Base-by-base conservation (phyloP, 2,113 vertebrate genomes). In the Melanerpes formicivorus region DNA sequence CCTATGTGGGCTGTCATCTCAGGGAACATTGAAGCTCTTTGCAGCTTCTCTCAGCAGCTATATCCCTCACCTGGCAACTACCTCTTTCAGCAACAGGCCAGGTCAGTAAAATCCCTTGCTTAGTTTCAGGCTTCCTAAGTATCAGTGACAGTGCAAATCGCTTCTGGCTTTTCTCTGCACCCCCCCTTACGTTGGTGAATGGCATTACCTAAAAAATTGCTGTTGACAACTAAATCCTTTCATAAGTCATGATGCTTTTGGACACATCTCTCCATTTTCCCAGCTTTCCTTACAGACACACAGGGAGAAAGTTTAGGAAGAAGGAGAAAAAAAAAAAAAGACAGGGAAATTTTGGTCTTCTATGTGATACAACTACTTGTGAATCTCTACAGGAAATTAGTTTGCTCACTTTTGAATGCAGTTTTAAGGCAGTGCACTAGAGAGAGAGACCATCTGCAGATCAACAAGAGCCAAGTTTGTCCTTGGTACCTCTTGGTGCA, bases 21-120 rank as follows among this genome's bases (percentile, higher is more conserved):
- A 6, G 23, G 84, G 55, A 89, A 14, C 3, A 1, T 5, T 0
- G 0, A n/a, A 84, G 40, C 78, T 84, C 70, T 55, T 14, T 5
- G 62, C 90, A 93, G 90, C 46, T 42, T 78, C 67, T 84, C 59
- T 60, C 79, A 63, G 82, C 73, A 71, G 64, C 62, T 34, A 27
- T 26, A 4, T 42, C 71, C n/a, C 56, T 70, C 86, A 79, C 58
- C 42, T 75, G 62, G 54, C 25, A 78, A 65, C 18, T 60, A 66
- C 54, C 70, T 64, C 6, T 0, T 21, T 81, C 83, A 86, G 90
- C 90, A 95, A 75, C 88, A 94, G 85, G 90, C 58, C 93, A 72
- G 56, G 37, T 29, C 54, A 75, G 65, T 63, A 90, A 52, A 90
- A 73, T 16, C 70, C 59, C n/a, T 63, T 7, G 0, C 72, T 58